Evolutionary conservation across 1,140 invertebrate species (phyloP), one percentile per base, ranked within the genome.

Genomic region (Nylanderia fulva): DNA sequence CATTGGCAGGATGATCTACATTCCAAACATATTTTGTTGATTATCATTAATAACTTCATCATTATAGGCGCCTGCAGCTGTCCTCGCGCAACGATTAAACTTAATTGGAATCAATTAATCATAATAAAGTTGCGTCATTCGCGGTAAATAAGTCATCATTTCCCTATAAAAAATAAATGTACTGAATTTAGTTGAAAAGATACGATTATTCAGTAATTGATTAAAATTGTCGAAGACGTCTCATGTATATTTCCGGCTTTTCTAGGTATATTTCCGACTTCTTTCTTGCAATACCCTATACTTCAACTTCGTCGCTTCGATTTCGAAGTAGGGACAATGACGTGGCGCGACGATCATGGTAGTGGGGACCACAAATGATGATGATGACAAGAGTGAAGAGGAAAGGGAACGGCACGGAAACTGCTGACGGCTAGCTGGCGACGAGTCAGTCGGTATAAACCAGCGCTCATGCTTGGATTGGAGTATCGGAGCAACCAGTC

Each of bases 401-500:
- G 74, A 71, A 87, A 60, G 68, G 58, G 69, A 68, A 36, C 48
- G 27, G 42, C 21, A 71, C 56, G 61, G 66, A 71, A 72, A 83
- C n/a, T 75, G 74, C 58, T 85, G 21, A 54, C 54, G 76, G 24
- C 63, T 60, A 68, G 54, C 69, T 86, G 63, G 84, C 83, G 75
- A 71, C 88, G 52, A 42, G 52, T 58, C 89, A 89, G 91, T 91
- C 76, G 85, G 63, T 80, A 87, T 18, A 77, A 75, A 68, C 88
- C 77, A 90, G 84, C 89, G 79, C 74, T 85, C 75, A 77, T 85
- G 90, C 90, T 91, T 91, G 93, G 92, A 93, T 90, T 94, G 93
- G 92, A 92, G 93, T 92, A 91, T 94, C 93, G 93, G 93, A 94
- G 93, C 92, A 92, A 93, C 92, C 93, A 92, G 93, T 94, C 93